Percentiles rank a stretch among this genome's conserved stretches.
Evolutionary conservation across 2,888 invertebrate species (phyloP).

Genomic region (Orgyia antiqua): DNA sequence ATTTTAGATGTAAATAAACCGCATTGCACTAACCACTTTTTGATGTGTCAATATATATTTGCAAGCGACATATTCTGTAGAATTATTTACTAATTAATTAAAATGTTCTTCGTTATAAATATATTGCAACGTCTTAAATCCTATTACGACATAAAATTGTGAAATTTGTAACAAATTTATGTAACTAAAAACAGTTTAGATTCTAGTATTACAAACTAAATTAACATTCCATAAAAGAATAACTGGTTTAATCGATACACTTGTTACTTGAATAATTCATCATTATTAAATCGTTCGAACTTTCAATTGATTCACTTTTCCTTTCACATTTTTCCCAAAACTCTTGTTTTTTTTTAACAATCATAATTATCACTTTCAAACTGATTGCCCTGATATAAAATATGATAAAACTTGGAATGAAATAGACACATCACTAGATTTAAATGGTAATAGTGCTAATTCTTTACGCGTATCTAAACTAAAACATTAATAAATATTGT

Average conservation of each 20-base stretch:
- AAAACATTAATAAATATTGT: too few species aligned
- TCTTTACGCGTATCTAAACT: too few species aligned
- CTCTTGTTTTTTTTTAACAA: conserved; percentile 8
- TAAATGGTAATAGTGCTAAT: too few species aligned
- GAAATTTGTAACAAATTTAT: too few species aligned
- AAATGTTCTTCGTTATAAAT: too few species aligned
- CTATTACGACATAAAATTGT: too few species aligned
- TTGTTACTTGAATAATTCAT: conserved; percentile 1
- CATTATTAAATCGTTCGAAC: conserved; percentile 5
- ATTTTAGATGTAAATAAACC: too few species aligned
- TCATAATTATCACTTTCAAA: conserved; percentile 7
- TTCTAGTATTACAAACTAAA: neutral
- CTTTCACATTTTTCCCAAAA: conserved; percentile 17
- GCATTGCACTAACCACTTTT: too few species aligned
- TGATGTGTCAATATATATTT: too few species aligned
- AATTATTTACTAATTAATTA: too few species aligned
- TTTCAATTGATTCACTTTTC: conserved; percentile 6
- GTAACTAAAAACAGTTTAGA: neutral
- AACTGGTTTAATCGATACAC: neutral
- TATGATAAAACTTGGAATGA: neutral
- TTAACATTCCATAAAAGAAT: neutral
- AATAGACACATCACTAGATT: neutral
- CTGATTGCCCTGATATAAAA: conserved; percentile 2
- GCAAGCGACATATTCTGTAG: too few species aligned
- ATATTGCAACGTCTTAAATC: too few species aligned